Base-by-base conservation (phyloP, 2,113 vertebrate species). In the Anser brachyrhynchus region DNA sequence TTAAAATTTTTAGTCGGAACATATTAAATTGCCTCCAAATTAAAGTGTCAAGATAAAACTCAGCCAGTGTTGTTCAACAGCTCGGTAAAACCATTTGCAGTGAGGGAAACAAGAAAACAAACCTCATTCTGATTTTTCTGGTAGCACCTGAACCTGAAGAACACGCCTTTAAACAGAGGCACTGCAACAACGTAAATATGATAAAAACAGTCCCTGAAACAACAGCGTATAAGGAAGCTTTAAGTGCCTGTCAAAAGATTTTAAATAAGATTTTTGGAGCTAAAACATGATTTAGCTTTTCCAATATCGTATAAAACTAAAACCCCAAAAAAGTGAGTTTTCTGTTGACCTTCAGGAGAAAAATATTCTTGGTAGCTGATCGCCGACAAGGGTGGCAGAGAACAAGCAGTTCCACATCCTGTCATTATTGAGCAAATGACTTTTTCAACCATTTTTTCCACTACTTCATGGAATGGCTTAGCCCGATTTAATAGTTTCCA, bases 31-130 rank as follows among this genome's bases (percentile, higher is more conserved):
- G 86, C 16, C 37, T 96, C 81, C 88, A 82, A 91, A 95, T 89
- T 81, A 44, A 94, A 93, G 90, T 69, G 88, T 89, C 90, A 81
- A 90, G 85, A 85, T 75, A 92, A 78, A 94, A 69, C 33, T 65
- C 84, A 21, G 80, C 65, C 57, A 70, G 61, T 6, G 28, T 28
- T 78, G 89, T 20, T 84, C 86, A 93, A 75, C 83, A 78, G 88
- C 91, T 84, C 73, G 2, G 43, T 35, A 31, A 92, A 88, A 84
- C 62, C 79, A 46, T 1, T 29, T 73, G 52, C 85, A 89, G 61
- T 2, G 6, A 54, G 54, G 92, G 83, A 91, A 90, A 89, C 61
- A 69, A 70, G 80, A 11, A 93, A 93, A 73, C 82, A 92, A 90
- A 86, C 21, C 84, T 93, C 52, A 12, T 37, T 52, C 11, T 82